Conservation (phyloP, 2,888 invertebrate genomes). For the Cylloceria caligata region DNA sequence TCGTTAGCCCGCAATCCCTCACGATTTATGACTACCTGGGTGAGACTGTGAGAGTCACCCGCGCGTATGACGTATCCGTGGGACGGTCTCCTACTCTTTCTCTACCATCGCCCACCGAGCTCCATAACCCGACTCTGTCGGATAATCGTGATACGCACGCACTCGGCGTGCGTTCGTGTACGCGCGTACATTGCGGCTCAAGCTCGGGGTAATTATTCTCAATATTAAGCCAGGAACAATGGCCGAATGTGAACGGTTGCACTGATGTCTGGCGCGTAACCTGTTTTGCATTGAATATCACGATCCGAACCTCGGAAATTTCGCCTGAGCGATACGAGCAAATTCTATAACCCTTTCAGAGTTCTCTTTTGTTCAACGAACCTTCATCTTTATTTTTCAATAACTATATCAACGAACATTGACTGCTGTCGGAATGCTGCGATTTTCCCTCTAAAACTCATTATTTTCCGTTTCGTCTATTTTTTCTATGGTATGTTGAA, state of each 20-base stretch:
- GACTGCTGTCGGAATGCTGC: background rate
- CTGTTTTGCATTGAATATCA: conserved; percentile 4
- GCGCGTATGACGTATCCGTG: conserved; percentile 39
- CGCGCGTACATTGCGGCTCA: background rate
- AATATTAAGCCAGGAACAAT: conserved; percentile 60
- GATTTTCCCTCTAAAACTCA: background rate
- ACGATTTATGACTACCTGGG: conserved; percentile 52
- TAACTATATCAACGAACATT: background rate
- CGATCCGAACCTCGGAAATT: background rate
- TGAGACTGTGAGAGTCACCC: conserved; percentile 1
- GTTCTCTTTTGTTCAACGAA: background rate
- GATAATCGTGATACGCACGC: conserved; percentile 42
- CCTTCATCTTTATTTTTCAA: background rate
- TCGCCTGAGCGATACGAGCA: conserved; percentile 1
- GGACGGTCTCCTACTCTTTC: conserved; percentile 16
- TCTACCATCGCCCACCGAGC: conserved; percentile 34
- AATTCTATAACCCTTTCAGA: conserved; percentile 10
- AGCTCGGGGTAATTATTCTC: conserved; percentile 61
- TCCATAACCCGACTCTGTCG: conserved; percentile 21
- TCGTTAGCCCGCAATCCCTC: conserved; percentile 55
- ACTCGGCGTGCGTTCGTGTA: conserved; percentile 13
- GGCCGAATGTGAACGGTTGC: conserved; percentile 33
- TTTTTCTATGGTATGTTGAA: background rate
- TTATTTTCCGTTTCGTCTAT: background rate
- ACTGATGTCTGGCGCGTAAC: conserved; percentile 27